Percentiles rank a stretch among this genome's conserved stretches.
Evolutionary conservation across 1,140 invertebrate genomes (phyloP).

Genomic region (Bombus superbus): DNA sequence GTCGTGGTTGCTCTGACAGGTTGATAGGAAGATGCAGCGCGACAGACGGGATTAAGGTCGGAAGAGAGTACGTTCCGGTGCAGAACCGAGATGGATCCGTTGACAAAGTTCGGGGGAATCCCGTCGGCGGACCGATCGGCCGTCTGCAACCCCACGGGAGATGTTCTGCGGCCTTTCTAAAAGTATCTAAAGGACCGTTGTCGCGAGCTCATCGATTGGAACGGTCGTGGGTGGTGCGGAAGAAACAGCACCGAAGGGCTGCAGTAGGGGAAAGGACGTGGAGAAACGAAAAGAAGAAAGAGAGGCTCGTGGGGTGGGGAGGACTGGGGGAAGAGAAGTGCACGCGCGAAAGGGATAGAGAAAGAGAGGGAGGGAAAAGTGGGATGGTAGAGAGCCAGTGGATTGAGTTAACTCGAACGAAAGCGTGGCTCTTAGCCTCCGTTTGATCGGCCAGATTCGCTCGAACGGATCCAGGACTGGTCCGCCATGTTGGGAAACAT

Average conservation of each 20-base stretch:
- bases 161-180: conserved; percentile 44
- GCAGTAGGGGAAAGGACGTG: conserved; percentile 14
- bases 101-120: background rate
- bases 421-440: conserved; percentile 81
- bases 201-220: conserved; percentile 79
- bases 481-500: conserved; percentile 73
- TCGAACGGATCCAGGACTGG: conserved; percentile 75
- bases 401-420: conserved; percentile 81
- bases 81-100: background rate
- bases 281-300: background rate
- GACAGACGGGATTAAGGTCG: background rate
- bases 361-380: conserved; percentile 39
- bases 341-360: background rate
- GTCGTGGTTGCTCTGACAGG: background rate
- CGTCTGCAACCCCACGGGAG: conserved; percentile 4
- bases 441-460: conserved; percentile 83
- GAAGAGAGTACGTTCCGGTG: background rate
- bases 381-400: conserved; percentile 67
- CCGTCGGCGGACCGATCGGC: conserved; percentile 25
- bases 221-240: conserved; percentile 71
- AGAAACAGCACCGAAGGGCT: conserved; percentile 38
- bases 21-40: background rate
- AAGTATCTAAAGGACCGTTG: conserved; percentile 72
- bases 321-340: background rate
- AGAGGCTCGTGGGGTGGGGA: background rate